Percentiles rank a stretch among this genome's conserved stretches.
Evolutionary conservation across 1,140 invertebrate genomes (phyloP).

Genomic region (Lordiphosa clarofinis): DNA sequence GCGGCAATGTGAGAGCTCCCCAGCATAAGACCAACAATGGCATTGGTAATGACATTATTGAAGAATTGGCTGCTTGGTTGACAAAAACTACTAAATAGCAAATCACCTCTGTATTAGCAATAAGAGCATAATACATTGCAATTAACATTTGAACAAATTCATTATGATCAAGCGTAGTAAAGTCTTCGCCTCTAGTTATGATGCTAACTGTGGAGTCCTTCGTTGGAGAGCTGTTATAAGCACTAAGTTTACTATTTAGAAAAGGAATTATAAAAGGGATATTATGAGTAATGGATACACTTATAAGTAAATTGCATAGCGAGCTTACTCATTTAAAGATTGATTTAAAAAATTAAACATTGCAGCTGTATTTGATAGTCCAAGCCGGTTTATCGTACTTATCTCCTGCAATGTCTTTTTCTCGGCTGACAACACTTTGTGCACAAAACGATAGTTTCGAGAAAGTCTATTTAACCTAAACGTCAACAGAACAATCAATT

Average conservation of each 20-base stretch:
- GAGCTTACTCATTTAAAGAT: constrained; percentile 53
- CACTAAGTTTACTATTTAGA: constrained; percentile 23
- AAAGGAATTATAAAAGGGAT: neutral
- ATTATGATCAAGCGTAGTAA: constrained; percentile 47
- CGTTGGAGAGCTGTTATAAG: neutral
- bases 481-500: constrained; percentile 45
- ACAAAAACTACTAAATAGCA: constrained; percentile 97
- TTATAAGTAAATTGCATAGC: neutral
- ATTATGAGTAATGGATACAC: neutral
- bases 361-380: constrained; percentile 60
- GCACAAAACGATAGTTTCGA: constrained; percentile 59
- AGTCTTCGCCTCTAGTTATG: constrained; percentile 21
- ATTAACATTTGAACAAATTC: constrained; percentile 79
- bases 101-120: constrained; percentile 94
- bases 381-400: constrained; percentile 55
- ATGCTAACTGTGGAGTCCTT: constrained; percentile 7
- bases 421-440: constrained; percentile 56
- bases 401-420: constrained; percentile 64
- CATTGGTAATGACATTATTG: constrained; percentile 93
- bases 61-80: constrained; percentile 89
- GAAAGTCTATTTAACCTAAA: constrained; percentile 49
- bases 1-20: constrained; percentile 96
- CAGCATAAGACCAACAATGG: constrained; percentile 97
- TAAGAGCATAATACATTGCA: constrained; percentile 90
- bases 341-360: constrained; percentile 63